Base-by-base conservation (phyloP, 2,888 invertebrate species). In the Tricholauxania praeusta region DNA sequence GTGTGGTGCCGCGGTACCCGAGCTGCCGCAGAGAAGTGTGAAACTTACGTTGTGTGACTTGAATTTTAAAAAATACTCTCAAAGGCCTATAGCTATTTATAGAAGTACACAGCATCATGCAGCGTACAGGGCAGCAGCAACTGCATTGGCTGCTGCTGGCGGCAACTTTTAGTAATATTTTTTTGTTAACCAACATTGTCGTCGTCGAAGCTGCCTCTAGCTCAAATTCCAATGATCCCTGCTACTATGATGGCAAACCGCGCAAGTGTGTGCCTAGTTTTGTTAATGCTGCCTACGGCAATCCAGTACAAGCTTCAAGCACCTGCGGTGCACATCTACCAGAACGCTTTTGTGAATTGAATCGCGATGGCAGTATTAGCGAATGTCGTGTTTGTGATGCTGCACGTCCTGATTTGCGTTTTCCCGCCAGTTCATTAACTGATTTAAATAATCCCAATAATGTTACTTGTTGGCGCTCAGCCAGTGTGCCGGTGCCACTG, bases 361-460 rank as follows among this genome's bases (percentile, higher is more conserved):
- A 87, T 65, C 87, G 88, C 32, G 83, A 83, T 32, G 85, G 83
- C 28, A 79, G 77, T n/a, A 67, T 82, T 22, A 81, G 83, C 81
- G 83, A 85, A 73, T 95, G 94, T 87, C 93, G 94, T 82, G 89
- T 95, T 57, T 98, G 98, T 88, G 97, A 98, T 86, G 94, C 94
- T 78, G 89, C 91, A 19, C 92, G 93, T 79, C 90, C 94, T 14
- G 91, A 91, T 75, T 90, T 92, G 76, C 91, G 94, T 32, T 93
- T 93, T 78, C 95, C 98, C 10, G 92, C 98, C 0, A 87, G 91
- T 15, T 93, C 95, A 80, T 90, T 99, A 62, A 99, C 99, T 71
- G 99, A 99, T 88, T 90, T 98, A 76, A 98, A 99, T 89, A 98
- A 98, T 88, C 96, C 97, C 28, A 96, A 95, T 87, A 99, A 99